Percentiles rank a stretch among this genome's conserved stretches.
These are phyloP conservation scores for Falco columbarius DNA, from an alignment of 2,797 vertebrate species.

Conservation along the genomic window DNA sequence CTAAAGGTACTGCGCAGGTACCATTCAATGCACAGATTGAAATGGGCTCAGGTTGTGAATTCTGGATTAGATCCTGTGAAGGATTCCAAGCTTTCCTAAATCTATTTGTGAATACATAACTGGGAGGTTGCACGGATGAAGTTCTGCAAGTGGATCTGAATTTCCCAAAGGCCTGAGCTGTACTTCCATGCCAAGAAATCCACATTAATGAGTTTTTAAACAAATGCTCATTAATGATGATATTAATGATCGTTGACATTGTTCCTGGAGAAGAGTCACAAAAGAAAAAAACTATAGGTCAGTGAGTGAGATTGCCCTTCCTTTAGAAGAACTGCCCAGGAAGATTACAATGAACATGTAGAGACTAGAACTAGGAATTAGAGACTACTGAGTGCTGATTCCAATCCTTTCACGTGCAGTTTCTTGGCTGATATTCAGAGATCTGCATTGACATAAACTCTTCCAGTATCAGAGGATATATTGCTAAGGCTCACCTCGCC, in stretches of 20 bases:
- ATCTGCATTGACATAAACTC: neutral
- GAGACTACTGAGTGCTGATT: neutral
- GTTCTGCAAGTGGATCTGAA: neutral
- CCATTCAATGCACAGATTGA: neutral
- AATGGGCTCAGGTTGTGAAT: neutral
- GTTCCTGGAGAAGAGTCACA: neutral
- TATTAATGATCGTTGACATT: constrained; percentile 21
- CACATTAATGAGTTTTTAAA: constrained; percentile 31
- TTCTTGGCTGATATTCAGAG: constrained; percentile 10
- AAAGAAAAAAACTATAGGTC: constrained; percentile 33
- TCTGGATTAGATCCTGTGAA: neutral
- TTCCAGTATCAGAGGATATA: neutral
- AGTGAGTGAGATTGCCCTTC: neutral
- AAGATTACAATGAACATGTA: constrained; percentile 30
- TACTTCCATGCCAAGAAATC: constrained; percentile 3
- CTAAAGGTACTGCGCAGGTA: neutral
- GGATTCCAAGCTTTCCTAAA: neutral
- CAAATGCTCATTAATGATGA: constrained; percentile 33
- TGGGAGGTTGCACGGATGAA: neutral
- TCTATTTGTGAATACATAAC: neutral
- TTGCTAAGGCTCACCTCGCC: neutral
- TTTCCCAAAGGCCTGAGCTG: neutral
- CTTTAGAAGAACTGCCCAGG: constrained; percentile 2
- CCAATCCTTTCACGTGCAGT: constrained; percentile 9
- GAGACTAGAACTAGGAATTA: constrained; percentile 24